Base-by-base conservation (phyloP, 2,797 vertebrate species). In the Arrhamphus sclerolepis region DNA sequence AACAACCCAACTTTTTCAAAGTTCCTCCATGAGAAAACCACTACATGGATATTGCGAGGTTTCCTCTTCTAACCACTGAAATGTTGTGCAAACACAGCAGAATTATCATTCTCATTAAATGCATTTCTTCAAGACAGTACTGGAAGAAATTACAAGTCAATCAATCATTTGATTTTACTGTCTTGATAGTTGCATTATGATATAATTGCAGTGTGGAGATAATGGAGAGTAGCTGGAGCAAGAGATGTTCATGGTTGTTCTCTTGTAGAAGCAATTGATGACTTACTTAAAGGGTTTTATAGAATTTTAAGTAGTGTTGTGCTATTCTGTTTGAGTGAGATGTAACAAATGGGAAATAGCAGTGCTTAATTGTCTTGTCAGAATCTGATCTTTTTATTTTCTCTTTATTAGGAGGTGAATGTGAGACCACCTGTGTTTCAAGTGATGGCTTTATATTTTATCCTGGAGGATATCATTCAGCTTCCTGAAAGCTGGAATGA, bases 291-390 rank as follows among this genome's bases (percentile, higher is more conserved):
- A 16, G 11, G 21, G 14, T 18, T 55, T 63, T 41, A 53, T n/a
- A n/a, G n/a, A 49, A 42, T 41, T 64, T 28, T 7, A 8, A 48
- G 14, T 17, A 41, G 46, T 49, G 46, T 52, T 41, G 7, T 5
- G 6, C 7, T 11, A 1, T 20, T 21, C 42, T 55, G 63, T 67
- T 43, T 53, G 41, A 70, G 9, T 16, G 41, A 19, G 40, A 8
- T 10, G 31, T 38, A 44, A 21, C 46, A 7, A 46, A 16, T 57
- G 55, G 41, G 9, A 62, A 62, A 49, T 55, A 38, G 43, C 63
- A 58, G 55, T 8, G 42, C 43, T 14, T 72, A 77, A 75, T 72
- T 49, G 62, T 60, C 66, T 66, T 56, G 67, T 84, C 79, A 72
- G 50, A 9, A 0, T 60, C 46, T 67, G 60, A 76, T 62, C 54